Conservation (phyloP, 2,888 invertebrate species). For the Mesorhabditis sp. region DNA sequence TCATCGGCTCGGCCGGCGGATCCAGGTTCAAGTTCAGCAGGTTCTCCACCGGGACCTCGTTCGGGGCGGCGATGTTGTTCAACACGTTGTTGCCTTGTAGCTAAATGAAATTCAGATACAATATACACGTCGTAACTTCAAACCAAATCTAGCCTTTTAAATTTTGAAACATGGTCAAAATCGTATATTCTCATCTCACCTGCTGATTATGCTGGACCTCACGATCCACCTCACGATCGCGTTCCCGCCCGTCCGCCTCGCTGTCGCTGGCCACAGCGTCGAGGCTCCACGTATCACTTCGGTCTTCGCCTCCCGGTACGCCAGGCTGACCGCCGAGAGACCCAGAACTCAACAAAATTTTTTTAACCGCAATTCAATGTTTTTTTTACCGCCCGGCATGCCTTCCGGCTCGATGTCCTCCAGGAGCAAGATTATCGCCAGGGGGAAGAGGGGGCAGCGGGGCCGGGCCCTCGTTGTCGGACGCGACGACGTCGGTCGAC, state of each 20-base stretch:
- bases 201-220: conserved; percentile 6
- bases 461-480: conserved; percentile 75
- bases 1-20: not conserved
- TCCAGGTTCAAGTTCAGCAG: not conserved
- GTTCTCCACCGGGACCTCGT: conserved; percentile 8
- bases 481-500: conserved; percentile 95
- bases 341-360: conserved; percentile 8
- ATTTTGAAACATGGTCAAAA: not conserved
- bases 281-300: conserved; percentile 84
- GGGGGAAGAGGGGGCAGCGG: conserved; percentile 6
- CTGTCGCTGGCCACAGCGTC: conserved; percentile 94
- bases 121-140: too few species aligned
- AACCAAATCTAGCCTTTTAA: too few species aligned
- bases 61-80: not conserved
- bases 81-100: not conserved
- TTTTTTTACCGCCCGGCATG: not conserved
- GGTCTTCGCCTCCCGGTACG: conserved; percentile 28
- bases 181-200: conserved; percentile 5
- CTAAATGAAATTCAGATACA: not conserved
- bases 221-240: conserved; percentile 9
- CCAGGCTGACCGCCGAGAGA: conserved; percentile 12
- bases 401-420: conserved; percentile 9
- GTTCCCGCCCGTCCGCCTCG: conserved; percentile 63
- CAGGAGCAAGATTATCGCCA: conserved; percentile 10
- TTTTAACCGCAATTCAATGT: not conserved